Conservation (phyloP, 2,113 vertebrate species). For the Tenebrosternarchus preto region DNA sequence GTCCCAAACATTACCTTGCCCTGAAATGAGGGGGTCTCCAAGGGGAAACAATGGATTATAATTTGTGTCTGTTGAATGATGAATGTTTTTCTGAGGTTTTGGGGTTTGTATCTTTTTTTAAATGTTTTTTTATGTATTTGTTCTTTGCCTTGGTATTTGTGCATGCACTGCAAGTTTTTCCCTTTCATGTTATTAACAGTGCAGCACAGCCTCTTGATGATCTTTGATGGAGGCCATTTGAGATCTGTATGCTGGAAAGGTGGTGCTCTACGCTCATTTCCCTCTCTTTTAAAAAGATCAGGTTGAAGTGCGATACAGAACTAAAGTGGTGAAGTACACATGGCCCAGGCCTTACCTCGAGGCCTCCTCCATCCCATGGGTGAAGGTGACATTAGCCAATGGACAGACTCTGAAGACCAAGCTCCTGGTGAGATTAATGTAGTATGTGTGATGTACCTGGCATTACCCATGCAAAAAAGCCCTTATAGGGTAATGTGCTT, state of each 20-base stretch:
- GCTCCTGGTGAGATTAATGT: slow-evolving; percentile 84
- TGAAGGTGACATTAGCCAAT: slow-evolving; percentile 86
- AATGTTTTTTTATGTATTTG: too few species aligned
- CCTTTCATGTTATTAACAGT: background rate
- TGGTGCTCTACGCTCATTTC: background rate
- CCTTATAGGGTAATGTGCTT: background rate
- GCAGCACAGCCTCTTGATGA: slow-evolving; percentile 7
- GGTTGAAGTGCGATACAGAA: slow-evolving; percentile 87
- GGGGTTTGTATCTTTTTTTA: background rate
- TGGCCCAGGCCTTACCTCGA: slow-evolving; percentile 82
- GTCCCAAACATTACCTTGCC: background rate
- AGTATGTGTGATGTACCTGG: background rate
- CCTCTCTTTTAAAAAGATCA: slow-evolving; percentile 71
- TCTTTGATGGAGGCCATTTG: background rate
- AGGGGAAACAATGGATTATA: too few species aligned
- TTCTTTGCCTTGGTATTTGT: background rate
- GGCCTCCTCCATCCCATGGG: slow-evolving; percentile 84
- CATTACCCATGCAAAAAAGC: background rate
- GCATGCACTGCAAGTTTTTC: background rate
- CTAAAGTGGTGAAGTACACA: slow-evolving; percentile 83
- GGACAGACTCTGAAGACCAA: slow-evolving; percentile 88
- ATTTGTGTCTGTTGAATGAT: background rate
- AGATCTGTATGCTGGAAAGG: background rate
- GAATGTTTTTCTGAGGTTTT: slow-evolving; percentile 1
- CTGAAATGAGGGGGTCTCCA: too few species aligned